phyloP scores from a whole-genome alignment of 2,888 invertebrate species.

The Serripes groenlandicus region DNA sequence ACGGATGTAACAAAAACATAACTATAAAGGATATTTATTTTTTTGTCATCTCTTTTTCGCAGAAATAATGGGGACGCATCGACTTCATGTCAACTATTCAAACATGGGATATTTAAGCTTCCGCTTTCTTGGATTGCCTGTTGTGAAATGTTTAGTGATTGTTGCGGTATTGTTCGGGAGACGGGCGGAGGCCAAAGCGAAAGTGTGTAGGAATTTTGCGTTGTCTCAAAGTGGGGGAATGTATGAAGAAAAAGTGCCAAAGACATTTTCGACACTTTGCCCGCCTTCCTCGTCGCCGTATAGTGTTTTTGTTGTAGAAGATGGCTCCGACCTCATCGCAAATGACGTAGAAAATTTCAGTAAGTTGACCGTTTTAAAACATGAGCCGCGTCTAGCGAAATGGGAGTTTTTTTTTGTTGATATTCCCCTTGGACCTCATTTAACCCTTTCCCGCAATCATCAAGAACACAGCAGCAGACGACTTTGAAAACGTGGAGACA shows the following conservation, averaged over 20 bases:
- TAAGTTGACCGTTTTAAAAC: neutral
- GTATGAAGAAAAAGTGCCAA: constrained; percentile 1
- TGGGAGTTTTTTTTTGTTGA: too few species aligned
- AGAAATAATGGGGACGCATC: neutral
- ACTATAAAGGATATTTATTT: too few species aligned
- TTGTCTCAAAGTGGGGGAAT: neutral
- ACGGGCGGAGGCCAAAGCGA: neutral
- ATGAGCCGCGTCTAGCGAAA: too few species aligned
- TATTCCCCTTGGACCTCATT: too few species aligned
- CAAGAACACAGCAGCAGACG: too few species aligned
- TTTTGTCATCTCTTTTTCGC: too few species aligned
- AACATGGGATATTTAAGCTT: neutral
- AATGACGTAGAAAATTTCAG: neutral
- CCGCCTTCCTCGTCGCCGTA: constrained; percentile 10
- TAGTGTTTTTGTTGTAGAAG: neutral
- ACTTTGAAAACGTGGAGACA: too few species aligned
- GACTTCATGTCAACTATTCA: neutral
- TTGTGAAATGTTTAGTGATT: neutral
- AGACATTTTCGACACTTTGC: constrained; percentile 2
- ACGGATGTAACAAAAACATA: too few species aligned
- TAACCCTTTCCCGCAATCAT: too few species aligned
- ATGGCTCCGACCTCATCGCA: neutral
- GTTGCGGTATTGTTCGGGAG: neutral
- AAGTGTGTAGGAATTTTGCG: constrained; percentile 12
- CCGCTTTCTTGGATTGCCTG: neutral